Base-by-base conservation (phyloP, 2,888 invertebrate species). In the Uropetala carovei region DNA sequence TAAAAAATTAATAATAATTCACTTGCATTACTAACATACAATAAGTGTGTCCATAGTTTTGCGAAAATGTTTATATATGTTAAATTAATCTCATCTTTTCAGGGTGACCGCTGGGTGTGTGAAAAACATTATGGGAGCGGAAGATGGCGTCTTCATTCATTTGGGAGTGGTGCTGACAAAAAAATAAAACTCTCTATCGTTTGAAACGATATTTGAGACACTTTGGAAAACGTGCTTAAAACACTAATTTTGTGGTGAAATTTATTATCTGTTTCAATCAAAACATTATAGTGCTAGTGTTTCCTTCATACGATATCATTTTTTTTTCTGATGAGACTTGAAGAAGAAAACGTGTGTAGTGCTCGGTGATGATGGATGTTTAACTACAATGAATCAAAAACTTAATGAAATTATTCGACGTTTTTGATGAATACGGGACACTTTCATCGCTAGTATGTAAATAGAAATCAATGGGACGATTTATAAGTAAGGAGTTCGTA, bases 201-300 rank as follows among this genome's bases (percentile, higher is more conserved):
- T 43, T 43, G 1, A 5, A 43, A 43, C 43, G 43, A 43, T 43
- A 3, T 43, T 43, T 5, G 43, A 43, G 43, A 43, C 5, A 43
- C 43, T 43, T 43, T 43, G 43, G 43, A 43, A 43, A 43, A 43
- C 43, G 43, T 43, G 43, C 5, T 43, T 43, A 43, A 43, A 43
- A 43, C n/a, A 43, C 43, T 43, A 43, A 43, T 27, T 75, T 75
- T n/a, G 22, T 27, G 75, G 11, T 75, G 75, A 27, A 18, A 27
- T 27, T 27, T 22, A 13, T 27, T 27, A 75, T 27, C 3, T 75
- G 27, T 27, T 75, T 75, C 75, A 11, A 75, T 75, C 27, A 75
- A 75, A 75, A 22, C 75, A 75, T 43, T 43, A 68, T 75, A 75
- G 75, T 27, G 75, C 11, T 75, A 75, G 75, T 68, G 68, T 75